Base-by-base conservation (phyloP, 2,113 vertebrate species). In the Perca schrenkii region DNA sequence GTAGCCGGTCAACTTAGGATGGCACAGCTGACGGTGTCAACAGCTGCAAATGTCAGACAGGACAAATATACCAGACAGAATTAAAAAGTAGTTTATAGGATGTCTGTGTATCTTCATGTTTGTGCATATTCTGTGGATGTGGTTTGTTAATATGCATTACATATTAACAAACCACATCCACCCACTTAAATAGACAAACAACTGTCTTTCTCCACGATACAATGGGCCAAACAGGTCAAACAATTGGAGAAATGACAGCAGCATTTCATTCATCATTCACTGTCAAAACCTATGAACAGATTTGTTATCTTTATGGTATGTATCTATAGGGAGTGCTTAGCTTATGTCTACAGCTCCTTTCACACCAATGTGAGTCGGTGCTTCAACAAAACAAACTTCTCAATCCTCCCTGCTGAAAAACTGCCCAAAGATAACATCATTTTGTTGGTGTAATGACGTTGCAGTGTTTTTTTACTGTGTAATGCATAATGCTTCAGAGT, bases 251-350 rank as follows among this genome's bases (percentile, higher is more conserved):
- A 79, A 67, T 53, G 70, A 87, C 77, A 62, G 77, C 36, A 4
- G 49, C 25, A 49, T 52, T 79, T 31, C 28, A 40, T 17, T 43
- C 80, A 85, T 80, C 92, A 87, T 94, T 87, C 81, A 68, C 90
- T 58, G 82, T 92, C 90, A 68, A 25, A 74, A 47, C 66, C 46
- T 47, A 61, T 90, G 78, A 85, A 10, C 72, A 54, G 17, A 82
- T 36, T 43, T 76, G 22, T 80, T 87, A 34, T 90, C 80, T 85
- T 86, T 81, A 88, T 80, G 73, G 52, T 77, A 15, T 75, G 84
- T 64, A 79, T 87, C 81, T 73, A 36, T n/a, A 56, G 47, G 58
- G 43, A 79, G 57, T 8, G 64, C 67, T 77, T 16, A 16, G 49
- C 60, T 21, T 46, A 1, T 47, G 50, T 63, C 21, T 63, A 66